These are phyloP conservation scores for Procavia capensis DNA, from an alignment of 2,113 vertebrate species.

Conservation along the genomic window DNA sequence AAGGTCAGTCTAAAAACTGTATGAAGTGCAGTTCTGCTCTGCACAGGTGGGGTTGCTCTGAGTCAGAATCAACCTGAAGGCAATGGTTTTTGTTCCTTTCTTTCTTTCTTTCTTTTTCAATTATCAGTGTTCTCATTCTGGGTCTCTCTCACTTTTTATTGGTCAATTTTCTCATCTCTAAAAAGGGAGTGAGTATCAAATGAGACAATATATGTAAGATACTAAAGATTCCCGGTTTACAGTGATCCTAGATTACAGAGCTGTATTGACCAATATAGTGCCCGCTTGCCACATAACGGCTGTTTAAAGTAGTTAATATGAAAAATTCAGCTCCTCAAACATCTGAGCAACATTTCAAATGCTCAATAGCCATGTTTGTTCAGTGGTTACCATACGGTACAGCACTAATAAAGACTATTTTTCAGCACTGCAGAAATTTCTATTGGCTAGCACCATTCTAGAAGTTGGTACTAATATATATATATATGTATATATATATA, in stretches of 20 bases:
- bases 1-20: not conserved
- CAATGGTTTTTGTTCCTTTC: not conserved
- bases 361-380: not conserved
- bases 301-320: not conserved
- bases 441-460: not conserved
- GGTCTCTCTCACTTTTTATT: not conserved
- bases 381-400: not conserved
- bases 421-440: not conserved
- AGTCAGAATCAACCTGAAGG: not conserved
- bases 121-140: not conserved
- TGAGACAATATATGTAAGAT: not conserved
- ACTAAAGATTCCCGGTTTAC: not conserved
- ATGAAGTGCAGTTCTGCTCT: not conserved
- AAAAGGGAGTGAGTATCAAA: not conserved
- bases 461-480: too few relatives aligned
- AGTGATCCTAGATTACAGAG: not conserved
- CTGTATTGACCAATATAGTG: not conserved
- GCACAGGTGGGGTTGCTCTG: not conserved
- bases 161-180: not conserved
- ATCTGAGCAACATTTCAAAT: conserved; percentile 2
- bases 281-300: not conserved
- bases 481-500: too few relatives aligned
- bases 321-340: not conserved
- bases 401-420: not conserved
- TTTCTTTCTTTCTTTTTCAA: not conserved